Conservation (phyloP, 2,797 vertebrate species). For the Brachyrhaphis roseni region DNA sequence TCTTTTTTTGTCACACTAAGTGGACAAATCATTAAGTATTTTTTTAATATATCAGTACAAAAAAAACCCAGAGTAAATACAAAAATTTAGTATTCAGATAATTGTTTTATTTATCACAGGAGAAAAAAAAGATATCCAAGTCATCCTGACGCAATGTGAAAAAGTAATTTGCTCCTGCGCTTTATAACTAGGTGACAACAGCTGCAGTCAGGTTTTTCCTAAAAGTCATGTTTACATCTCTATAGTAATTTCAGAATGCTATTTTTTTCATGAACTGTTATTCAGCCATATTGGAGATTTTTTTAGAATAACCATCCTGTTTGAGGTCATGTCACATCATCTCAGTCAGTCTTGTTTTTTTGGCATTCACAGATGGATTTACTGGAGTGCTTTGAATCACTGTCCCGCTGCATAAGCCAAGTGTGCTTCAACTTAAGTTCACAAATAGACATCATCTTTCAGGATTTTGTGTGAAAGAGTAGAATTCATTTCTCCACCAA, state of each 20-base stretch:
- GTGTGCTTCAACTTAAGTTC: not conserved
- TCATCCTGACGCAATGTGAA: not conserved
- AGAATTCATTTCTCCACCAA: not conserved
- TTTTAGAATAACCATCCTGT: not conserved
- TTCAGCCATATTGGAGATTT: not conserved
- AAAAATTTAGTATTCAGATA: not conserved
- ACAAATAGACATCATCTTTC: not conserved
- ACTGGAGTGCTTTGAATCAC: not conserved
- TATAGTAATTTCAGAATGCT: not conserved
- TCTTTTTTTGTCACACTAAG: not conserved
- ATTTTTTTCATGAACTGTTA: not conserved
- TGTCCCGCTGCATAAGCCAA: not conserved
- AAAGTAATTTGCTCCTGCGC: not conserved
- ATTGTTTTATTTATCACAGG: not conserved
- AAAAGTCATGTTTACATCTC: not conserved
- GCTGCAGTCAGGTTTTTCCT: not conserved
- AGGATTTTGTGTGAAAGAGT: not conserved
- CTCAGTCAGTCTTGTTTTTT: not conserved
- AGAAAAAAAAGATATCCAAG: not conserved
- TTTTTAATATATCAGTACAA: not conserved
- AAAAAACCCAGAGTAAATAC: not conserved
- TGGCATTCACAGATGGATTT: not conserved
- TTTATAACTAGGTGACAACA: not conserved
- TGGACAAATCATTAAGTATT: no score
- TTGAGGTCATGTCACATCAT: not conserved